Conservation (phyloP, 1,140 invertebrate species). For the Trinorchestia longiramus region DNA sequence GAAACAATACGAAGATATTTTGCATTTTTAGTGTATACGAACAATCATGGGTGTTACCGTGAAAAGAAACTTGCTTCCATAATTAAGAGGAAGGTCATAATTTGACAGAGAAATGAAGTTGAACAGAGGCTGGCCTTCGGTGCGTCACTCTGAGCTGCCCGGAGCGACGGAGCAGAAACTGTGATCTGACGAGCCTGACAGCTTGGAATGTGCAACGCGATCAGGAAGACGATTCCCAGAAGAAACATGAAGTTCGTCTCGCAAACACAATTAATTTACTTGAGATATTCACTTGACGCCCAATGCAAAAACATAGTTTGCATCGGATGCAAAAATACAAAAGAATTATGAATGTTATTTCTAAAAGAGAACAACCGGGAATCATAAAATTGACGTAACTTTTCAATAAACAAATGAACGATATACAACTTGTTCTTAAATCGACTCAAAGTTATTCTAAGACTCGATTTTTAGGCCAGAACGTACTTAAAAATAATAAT, state of each 20-base stretch:
- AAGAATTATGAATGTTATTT: background rate
- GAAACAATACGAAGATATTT: background rate
- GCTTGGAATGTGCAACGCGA: background rate
- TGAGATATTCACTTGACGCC: background rate
- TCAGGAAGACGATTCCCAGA: background rate
- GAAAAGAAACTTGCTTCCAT: background rate
- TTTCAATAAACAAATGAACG: too few relatives aligned
- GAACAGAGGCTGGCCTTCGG: background rate
- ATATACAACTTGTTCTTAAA: background rate
- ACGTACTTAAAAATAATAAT: background rate
- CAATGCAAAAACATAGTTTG: background rate
- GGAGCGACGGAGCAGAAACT: slow-evolving; percentile 20
- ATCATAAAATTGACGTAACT: background rate
- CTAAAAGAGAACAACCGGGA: background rate
- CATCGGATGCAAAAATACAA: background rate
- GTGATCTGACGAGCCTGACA: background rate
- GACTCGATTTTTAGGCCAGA: background rate
- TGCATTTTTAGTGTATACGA: background rate
- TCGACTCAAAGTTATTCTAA: background rate
- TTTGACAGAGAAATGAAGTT: background rate
- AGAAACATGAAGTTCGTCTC: background rate
- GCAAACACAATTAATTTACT: background rate
- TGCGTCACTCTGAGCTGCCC: background rate
- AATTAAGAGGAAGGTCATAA: slow-evolving; percentile 9
- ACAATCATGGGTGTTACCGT: background rate